phyloP scores from a whole-genome alignment of 2,113 vertebrate genomes.

The Azemiops feae region DNA sequence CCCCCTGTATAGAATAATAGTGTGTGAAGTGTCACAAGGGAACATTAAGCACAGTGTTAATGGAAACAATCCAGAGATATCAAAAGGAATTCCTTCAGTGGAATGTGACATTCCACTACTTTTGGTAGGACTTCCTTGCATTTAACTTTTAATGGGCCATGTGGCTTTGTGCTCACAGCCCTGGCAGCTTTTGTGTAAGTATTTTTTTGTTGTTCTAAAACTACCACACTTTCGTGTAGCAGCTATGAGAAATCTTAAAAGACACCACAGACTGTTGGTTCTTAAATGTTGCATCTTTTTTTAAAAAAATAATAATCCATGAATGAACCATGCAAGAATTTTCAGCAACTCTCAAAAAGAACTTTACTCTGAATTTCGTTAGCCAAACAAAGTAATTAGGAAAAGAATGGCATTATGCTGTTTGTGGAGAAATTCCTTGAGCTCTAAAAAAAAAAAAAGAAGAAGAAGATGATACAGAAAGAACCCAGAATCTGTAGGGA shows the following conservation, averaged over 20 bases:
- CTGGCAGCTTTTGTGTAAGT: slow-evolving; percentile 61
- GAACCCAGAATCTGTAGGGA: neutral
- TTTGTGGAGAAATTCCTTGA: slow-evolving; percentile 34
- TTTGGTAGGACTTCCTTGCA: slow-evolving; percentile 32
- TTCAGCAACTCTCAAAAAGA: slow-evolving; percentile 41
- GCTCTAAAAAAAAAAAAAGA: neutral
- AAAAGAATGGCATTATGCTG: slow-evolving; percentile 41
- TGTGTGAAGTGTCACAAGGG: neutral
- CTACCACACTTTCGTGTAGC: slow-evolving; percentile 73
- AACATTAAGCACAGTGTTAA: neutral
- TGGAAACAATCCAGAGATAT: neutral
- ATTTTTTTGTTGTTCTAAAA: slow-evolving; percentile 69
- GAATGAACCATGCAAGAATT: slow-evolving; percentile 39
- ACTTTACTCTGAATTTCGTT: slow-evolving; percentile 42
- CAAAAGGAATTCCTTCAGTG: neutral
- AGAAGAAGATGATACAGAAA: too few species aligned
- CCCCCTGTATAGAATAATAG: neutral
- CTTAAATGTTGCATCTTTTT: neutral
- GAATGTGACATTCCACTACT: slow-evolving; percentile 48
- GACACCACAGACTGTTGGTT: slow-evolving; percentile 51
- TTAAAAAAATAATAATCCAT: neutral
- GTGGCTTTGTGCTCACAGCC: slow-evolving; percentile 55
- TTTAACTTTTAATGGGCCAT: slow-evolving; percentile 50
- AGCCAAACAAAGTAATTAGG: slow-evolving; percentile 29
- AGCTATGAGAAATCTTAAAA: slow-evolving; percentile 62